phyloP scores from a whole-genome alignment of 2,113 vertebrate species.

The Riparia riparia region DNA sequence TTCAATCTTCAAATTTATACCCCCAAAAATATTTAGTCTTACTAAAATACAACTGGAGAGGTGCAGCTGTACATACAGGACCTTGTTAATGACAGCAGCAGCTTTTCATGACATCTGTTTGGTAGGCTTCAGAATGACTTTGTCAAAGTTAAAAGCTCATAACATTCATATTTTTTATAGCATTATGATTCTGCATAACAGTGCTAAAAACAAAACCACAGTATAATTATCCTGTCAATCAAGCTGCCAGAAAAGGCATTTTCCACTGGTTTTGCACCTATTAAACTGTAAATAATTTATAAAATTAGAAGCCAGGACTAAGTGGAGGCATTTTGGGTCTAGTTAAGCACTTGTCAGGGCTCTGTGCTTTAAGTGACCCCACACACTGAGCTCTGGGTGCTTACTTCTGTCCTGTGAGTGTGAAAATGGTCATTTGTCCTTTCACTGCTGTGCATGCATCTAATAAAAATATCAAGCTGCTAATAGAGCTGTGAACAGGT shows the following conservation, averaged over 20 bases:
- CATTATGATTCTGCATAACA: slow-evolving; percentile 78
- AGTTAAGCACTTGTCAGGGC: slow-evolving; percentile 76
- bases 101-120: slow-evolving; percentile 72
- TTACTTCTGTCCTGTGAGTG: slow-evolving; percentile 51
- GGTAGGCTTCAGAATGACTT: slow-evolving; percentile 75
- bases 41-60: slow-evolving; percentile 37
- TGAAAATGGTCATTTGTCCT: slow-evolving; percentile 61
- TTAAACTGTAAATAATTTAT: slow-evolving; percentile 83
- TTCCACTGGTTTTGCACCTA: slow-evolving; percentile 77
- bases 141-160: slow-evolving; percentile 84
- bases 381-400: slow-evolving; percentile 26
- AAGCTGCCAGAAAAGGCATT: slow-evolving; percentile 77
- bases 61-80: slow-evolving; percentile 52
- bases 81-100: slow-evolving; percentile 48
- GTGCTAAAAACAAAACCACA: slow-evolving; percentile 80
- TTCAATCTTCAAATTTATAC: background rate
- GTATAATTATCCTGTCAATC: slow-evolving; percentile 82
- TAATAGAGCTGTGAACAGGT: slow-evolving; percentile 76
- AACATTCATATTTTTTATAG: slow-evolving; percentile 78
- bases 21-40: background rate
- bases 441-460: slow-evolving; percentile 27
- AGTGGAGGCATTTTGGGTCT: slow-evolving; percentile 75
- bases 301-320: slow-evolving; percentile 79
- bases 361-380: slow-evolving; percentile 46
- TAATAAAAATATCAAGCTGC: slow-evolving; percentile 79